phyloP scores from a whole-genome alignment of 2,797 vertebrate species.

The Gambelia wislizenii region DNA sequence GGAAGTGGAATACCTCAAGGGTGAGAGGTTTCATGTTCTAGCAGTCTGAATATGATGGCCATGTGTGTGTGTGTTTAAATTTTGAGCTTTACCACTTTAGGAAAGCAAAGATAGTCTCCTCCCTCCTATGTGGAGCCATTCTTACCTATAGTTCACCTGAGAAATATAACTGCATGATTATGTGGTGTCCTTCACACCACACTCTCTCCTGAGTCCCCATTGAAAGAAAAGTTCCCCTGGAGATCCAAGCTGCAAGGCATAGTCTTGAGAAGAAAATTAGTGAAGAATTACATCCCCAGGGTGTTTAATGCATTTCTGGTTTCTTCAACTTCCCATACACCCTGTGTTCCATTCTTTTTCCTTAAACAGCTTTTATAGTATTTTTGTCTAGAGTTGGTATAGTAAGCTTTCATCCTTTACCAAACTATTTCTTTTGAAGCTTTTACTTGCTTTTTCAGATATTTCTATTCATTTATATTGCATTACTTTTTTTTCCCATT shows the following conservation, averaged over 20 bases:
- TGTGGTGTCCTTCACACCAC: too few relatives aligned
- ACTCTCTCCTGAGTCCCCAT: too few relatives aligned
- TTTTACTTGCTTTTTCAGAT: neutral
- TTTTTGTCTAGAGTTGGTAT: neutral
- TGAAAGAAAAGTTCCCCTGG: too few relatives aligned
- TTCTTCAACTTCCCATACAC: neutral
- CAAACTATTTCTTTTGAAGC: rapidly evolving
- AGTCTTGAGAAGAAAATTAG: too few relatives aligned
- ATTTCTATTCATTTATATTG: neutral
- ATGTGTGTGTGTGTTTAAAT: neutral
- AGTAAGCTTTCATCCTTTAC: neutral
- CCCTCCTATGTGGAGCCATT: too few relatives aligned
- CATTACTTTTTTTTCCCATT: neutral
- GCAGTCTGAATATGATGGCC: neutral
- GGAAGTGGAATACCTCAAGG: too few relatives aligned
- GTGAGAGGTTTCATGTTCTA: too few relatives aligned
- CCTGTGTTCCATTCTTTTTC: neutral
- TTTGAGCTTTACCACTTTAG: too few relatives aligned
- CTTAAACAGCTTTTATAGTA: neutral
- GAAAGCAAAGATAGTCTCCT: neutral
- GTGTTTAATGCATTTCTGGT: neutral
- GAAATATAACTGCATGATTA: too few relatives aligned
- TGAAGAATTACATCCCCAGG: too few relatives aligned
- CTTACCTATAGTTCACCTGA: too few relatives aligned
- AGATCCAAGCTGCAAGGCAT: too few relatives aligned